Evolutionary conservation across 2,797 vertebrate genomes (phyloP).

Genomic region (Coccyzus lansbergi): DNA sequence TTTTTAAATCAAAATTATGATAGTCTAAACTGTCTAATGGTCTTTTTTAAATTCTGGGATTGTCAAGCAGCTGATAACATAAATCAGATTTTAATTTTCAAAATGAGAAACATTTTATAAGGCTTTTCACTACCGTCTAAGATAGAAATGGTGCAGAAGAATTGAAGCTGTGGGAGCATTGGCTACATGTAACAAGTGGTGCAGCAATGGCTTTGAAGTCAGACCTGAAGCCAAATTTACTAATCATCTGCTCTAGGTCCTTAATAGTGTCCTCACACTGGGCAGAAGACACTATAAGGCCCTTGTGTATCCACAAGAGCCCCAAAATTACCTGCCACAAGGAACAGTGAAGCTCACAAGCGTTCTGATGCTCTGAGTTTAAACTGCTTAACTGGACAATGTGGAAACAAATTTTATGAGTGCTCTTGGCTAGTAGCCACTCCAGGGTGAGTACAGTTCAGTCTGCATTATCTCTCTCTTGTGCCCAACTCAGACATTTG

Average conservation of each 20-base stretch:
- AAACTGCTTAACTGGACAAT: background rate
- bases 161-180: background rate
- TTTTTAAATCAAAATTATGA: background rate
- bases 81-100: background rate
- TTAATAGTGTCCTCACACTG: background rate
- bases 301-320: background rate
- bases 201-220: background rate
- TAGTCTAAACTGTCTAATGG: rapidly evolving
- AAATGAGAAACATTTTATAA: background rate
- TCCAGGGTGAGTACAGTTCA: background rate
- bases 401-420: background rate
- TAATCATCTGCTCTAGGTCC: background rate
- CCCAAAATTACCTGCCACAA: background rate
- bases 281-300: background rate
- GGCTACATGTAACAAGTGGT: background rate
- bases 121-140: background rate
- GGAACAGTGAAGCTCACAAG: background rate
- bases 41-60: background rate
- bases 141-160: background rate
- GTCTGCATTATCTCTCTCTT: background rate
- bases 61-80: background rate
- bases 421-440: background rate
- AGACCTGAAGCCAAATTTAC: background rate
- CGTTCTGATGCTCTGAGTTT: background rate
- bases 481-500: background rate